A percentile compares a stretch with the other conserved stretches of the same genome.
phyloP scores from a whole-genome alignment of 2,888 invertebrate genomes.

The Protophormia terraenovae region DNA sequence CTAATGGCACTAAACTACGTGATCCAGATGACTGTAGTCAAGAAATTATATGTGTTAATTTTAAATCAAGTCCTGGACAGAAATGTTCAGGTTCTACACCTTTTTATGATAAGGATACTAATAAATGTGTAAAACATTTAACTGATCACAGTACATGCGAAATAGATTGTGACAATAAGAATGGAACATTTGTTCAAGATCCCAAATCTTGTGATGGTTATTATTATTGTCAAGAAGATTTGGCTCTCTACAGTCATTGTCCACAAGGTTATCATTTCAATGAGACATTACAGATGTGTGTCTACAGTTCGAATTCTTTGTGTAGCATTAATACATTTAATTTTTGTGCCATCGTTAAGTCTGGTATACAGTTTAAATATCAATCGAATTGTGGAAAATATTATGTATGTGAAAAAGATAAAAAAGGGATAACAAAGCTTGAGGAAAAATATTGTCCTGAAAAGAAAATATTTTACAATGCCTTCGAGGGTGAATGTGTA shows the following conservation, averaged over 20 bases:
- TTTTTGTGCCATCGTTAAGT: constrained; percentile 72
- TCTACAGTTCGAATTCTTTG: constrained; percentile 69
- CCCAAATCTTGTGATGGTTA: constrained; percentile 74
- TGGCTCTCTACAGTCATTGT: constrained; percentile 69
- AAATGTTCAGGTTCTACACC: constrained; percentile 69
- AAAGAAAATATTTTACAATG: constrained; percentile 72
- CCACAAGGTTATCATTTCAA: constrained; percentile 69
- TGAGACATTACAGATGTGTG: constrained; percentile 64
- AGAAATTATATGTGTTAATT: constrained; percentile 73
- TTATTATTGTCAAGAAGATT: constrained; percentile 70
- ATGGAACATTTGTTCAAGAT: constrained; percentile 71
- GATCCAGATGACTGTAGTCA: constrained; percentile 76
- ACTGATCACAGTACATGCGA: constrained; percentile 67
- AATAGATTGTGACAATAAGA: constrained; percentile 70
- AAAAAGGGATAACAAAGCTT: not conserved
- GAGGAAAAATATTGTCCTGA: constrained; percentile 47
- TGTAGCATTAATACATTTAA: constrained; percentile 68
- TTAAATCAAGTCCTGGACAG: constrained; percentile 9
- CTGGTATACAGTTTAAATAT: constrained; percentile 66
- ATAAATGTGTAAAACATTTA: constrained; percentile 51
- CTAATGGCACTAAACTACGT: constrained; percentile 72
- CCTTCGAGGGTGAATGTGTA: constrained; percentile 64
- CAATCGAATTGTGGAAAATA: constrained; percentile 73
- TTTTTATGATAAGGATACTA: constrained; percentile 60
- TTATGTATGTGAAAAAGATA: constrained; percentile 69